Base-by-base conservation (phyloP, 1,140 invertebrate genomes). In the Aphelenchoides fujianensis region DNA sequence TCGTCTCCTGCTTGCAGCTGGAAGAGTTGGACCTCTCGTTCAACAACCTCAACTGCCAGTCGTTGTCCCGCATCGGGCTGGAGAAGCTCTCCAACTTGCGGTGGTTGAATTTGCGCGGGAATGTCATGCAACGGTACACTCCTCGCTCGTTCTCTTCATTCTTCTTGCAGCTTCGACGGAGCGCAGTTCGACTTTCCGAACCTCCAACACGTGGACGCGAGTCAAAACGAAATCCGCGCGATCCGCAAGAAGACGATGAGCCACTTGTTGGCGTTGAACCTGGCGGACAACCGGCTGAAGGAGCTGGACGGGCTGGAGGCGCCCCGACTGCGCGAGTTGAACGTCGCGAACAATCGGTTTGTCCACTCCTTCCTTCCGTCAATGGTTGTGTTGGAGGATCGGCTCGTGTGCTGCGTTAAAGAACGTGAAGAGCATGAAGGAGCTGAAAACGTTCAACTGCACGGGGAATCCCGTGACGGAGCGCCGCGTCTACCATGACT, bases 381-480 rank as follows among this genome's bases (percentile, higher is more conserved):
- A 73, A 55, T 19, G 9, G 19, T 77, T 76, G 67, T 61, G n/a
- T n/a, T n/a, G n/a, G n/a, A 74, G 73, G 30, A 74, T 74, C 9
- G 67, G 28, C 0, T 72, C 73, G n/a, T 74, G 73, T 53, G 77
- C 73, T 2, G 74, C 74, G 9, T 12, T 74, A 12, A 74, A 74
- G 37, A 23, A 28, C n/a, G n/a, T 74, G 27, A 63, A 37, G 16
- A 12, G n/a, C 12, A 76, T 74, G 74, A 30, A 35, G 19, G 28
- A 77, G 12, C 48, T 74, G 3, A 76, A 77, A 52, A 30, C 28
- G 37, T 32, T 74, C 1, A 71, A 59, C 32, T 74, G 73, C 41
- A 3, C 19, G 34, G 73, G 74, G 5, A 74, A 74, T 77, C 68
- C 74, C 30, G 73, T 74, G 7, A 77, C 52, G 28, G 73, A 73